These are phyloP conservation scores for Acleris sparsana DNA, from an alignment of 2,888 invertebrate species.

Conservation along the genomic window DNA sequence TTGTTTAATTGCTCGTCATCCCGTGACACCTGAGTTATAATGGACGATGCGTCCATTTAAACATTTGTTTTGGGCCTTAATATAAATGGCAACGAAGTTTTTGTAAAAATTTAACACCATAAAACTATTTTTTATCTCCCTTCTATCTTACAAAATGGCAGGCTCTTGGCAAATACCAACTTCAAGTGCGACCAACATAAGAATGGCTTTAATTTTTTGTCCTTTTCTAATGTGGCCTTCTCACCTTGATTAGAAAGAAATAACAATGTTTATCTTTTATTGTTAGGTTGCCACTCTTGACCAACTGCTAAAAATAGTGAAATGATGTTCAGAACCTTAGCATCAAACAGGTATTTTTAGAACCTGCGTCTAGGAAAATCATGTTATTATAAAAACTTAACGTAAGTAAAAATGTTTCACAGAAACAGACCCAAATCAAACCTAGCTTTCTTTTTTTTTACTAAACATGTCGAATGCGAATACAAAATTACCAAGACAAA, in stretches of 20 bases:
- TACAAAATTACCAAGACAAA: too few relatives aligned
- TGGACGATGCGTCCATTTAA: slow-evolving; percentile 98
- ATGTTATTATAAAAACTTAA: too few relatives aligned
- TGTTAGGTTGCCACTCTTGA: slow-evolving; percentile 59
- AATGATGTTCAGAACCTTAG: slow-evolving; percentile 36
- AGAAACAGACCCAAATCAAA: too few relatives aligned
- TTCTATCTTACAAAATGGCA: slow-evolving; percentile 84
- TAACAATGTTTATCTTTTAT: slow-evolving; percentile 45
- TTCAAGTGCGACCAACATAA: slow-evolving; percentile 68
- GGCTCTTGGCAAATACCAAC: slow-evolving; percentile 80
- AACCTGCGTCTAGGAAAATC: background rate
- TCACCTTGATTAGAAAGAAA: slow-evolving; percentile 45
- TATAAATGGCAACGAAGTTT: slow-evolving; percentile 79
- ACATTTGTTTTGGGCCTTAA: slow-evolving; percentile 82
- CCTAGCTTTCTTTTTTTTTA: too few relatives aligned
- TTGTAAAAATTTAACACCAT: slow-evolving; percentile 81
- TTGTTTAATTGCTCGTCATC: slow-evolving; percentile 98
- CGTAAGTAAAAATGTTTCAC: too few relatives aligned
- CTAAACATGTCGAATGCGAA: too few relatives aligned
- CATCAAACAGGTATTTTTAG: background rate
- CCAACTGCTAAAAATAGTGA: slow-evolving; percentile 62
- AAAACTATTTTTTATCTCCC: slow-evolving; percentile 84
- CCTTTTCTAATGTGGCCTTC: slow-evolving; percentile 47
- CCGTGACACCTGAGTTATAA: slow-evolving; percentile 98
- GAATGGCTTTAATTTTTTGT: slow-evolving; percentile 48